Evolutionary conservation across 2,888 invertebrate genomes (phyloP).

Genomic region (Rhagium mordax): DNA sequence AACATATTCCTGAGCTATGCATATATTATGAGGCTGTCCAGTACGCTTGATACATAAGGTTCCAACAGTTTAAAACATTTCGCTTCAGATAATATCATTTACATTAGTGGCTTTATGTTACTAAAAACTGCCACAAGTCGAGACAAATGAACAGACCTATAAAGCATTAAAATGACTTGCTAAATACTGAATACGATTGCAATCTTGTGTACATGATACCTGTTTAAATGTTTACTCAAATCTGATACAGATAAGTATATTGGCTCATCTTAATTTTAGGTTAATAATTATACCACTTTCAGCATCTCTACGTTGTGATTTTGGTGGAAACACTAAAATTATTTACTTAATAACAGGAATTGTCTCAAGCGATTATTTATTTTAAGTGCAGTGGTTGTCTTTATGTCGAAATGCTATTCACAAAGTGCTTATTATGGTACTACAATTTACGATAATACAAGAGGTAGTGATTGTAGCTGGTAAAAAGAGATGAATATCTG

Average conservation of each 20-base stretch:
- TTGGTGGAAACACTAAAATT: background rate
- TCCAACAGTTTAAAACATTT: no score
- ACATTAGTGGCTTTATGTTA: no score
- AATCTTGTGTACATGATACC: background rate
- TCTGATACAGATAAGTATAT: background rate
- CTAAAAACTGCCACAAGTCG: no score
- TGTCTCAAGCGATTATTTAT: constrained; percentile 12
- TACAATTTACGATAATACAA: constrained; percentile 9
- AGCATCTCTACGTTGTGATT: background rate
- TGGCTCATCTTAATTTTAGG: background rate
- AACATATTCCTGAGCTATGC: no score
- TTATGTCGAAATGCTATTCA: background rate
- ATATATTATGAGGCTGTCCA: no score
- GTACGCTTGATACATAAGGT: no score
- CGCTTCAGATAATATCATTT: no score
- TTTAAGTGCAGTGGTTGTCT: background rate
- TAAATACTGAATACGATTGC: background rate
- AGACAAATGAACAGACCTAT: no score
- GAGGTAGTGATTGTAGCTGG: constrained; percentile 7
- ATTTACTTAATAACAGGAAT: background rate
- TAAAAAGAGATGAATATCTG: constrained; percentile 12
- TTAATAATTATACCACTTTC: constrained; percentile 2
- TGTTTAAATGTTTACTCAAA: background rate
- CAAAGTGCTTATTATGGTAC: constrained; percentile 13
- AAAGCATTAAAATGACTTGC: background rate